A percentile compares a stretch with the other conserved stretches of the same genome.
Conservation (phyloP, 2,797 vertebrate species). For the Acrossocheilus wenchowensis region DNA sequence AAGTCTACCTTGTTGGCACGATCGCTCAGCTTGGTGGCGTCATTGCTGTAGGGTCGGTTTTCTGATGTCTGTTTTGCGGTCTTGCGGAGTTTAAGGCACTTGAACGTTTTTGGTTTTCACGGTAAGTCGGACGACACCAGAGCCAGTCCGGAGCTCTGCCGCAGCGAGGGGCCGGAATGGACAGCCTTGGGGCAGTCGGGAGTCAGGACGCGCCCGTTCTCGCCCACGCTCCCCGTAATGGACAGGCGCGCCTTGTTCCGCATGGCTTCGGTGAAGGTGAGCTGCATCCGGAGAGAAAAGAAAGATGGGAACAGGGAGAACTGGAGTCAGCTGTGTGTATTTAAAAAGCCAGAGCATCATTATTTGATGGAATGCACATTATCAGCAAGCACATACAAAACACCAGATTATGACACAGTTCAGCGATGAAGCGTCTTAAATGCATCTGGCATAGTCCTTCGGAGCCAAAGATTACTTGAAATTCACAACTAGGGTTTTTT, state of each 20-base stretch:
- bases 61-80: constrained; percentile 53
- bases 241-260: constrained; percentile 99
- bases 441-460: constrained; percentile 55
- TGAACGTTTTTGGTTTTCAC: constrained; percentile 97
- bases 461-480: constrained; percentile 29
- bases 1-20: constrained; percentile 28
- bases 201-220: constrained; percentile 95
- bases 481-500: constrained; percentile 35
- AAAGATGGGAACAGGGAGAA: constrained; percentile 60
- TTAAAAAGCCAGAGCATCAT: constrained; percentile 35
- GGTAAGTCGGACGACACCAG: constrained; percentile 98
- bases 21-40: constrained; percentile 58
- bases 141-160: constrained; percentile 97
- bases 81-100: constrained; percentile 89
- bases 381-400: constrained; percentile 64
- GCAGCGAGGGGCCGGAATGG: constrained; percentile 92
- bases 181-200: constrained; percentile 98
- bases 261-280: constrained; percentile 99
- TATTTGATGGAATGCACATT: constrained; percentile 53
- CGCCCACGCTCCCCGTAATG: constrained; percentile 98
- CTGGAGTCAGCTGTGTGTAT: constrained; percentile 82
- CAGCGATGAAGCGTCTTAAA: constrained; percentile 58
- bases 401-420: constrained; percentile 60
- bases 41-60: constrained; percentile 60
- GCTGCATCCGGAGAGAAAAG: constrained; percentile 76